phyloP scores from a whole-genome alignment of 2,797 vertebrate genomes.

The Adelosebastes latens region DNA sequence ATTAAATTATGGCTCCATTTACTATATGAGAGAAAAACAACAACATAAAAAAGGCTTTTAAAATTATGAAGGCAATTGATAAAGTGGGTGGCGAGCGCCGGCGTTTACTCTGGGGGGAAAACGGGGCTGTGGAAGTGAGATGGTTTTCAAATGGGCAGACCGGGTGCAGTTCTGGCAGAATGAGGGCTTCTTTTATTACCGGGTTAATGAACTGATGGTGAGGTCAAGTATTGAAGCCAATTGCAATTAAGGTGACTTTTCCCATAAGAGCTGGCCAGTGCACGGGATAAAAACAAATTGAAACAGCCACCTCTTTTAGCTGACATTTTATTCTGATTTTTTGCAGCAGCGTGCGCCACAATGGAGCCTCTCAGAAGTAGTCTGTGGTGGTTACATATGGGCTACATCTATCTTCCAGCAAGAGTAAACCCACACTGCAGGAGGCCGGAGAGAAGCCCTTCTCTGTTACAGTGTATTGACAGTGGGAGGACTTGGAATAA shows the following conservation, averaged over 20 bases:
- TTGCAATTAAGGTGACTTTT: slow-evolving; percentile 69
- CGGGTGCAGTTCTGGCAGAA: slow-evolving; percentile 50
- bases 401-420: slow-evolving; percentile 45
- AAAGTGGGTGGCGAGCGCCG: slow-evolving; percentile 63
- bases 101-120: slow-evolving; percentile 34
- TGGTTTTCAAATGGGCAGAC: slow-evolving; percentile 60
- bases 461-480: slow-evolving; percentile 63
- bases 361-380: slow-evolving; percentile 15
- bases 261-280: slow-evolving; percentile 48
- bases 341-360: neutral
- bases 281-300: slow-evolving; percentile 31
- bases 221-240: slow-evolving; percentile 66
- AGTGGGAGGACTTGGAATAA: slow-evolving; percentile 57
- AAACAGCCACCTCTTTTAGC: slow-evolving; percentile 28
- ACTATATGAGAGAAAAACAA: slow-evolving; percentile 86
- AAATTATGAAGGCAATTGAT: slow-evolving; percentile 85
- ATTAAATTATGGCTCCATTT: slow-evolving; percentile 88
- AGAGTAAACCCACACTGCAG: slow-evolving; percentile 34
- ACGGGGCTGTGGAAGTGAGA: slow-evolving; percentile 46
- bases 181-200: slow-evolving; percentile 58
- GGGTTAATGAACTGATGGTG: slow-evolving; percentile 74
- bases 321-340: slow-evolving; percentile 23
- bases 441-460: slow-evolving; percentile 32
- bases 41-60: slow-evolving; percentile 89
- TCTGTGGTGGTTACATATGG: slow-evolving; percentile 1